Percentiles rank a stretch among this genome's conserved stretches.
Conservation (phyloP, 1,140 invertebrate species). For the Drosophila pseudoobscura region DNA sequence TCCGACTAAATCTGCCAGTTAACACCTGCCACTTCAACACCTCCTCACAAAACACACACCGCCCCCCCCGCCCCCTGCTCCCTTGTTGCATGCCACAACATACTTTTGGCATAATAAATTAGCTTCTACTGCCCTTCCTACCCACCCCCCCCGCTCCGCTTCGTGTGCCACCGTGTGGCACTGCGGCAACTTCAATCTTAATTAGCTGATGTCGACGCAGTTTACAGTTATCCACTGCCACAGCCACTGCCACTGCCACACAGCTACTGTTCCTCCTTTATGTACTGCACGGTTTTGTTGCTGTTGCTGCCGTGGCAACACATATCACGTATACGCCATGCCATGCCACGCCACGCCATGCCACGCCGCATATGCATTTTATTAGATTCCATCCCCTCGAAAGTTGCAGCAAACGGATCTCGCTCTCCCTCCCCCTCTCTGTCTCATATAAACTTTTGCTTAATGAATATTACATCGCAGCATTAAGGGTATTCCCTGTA, state of each 20-base stretch:
- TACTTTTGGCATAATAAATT: conserved; percentile 78
- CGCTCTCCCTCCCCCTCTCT: too few species aligned
- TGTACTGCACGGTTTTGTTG: not conserved
- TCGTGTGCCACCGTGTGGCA: conserved; percentile 24
- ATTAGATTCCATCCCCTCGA: conserved; percentile 11
- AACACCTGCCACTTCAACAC: conserved; percentile 66
- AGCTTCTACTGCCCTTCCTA: conserved; percentile 42
- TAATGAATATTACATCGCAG: conserved; percentile 12
- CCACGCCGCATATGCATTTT: conserved; percentile 45
- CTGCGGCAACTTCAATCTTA: conserved; percentile 79
- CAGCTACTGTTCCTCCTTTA: not conserved
- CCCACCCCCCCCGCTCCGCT: conserved; percentile 1
- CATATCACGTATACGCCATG: conserved; percentile 52
- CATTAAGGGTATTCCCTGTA: too few species aligned
- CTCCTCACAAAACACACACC: conserved; percentile 2
- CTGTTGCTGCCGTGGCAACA: conserved; percentile 24
- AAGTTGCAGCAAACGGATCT: conserved; percentile 4
- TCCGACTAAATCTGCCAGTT: conserved; percentile 51
- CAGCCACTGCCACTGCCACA: conserved; percentile 1
- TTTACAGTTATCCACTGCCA: conserved; percentile 60
- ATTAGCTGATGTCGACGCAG: conserved; percentile 75
- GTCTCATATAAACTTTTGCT: not conserved
- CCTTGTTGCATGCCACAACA: conserved; percentile 40
- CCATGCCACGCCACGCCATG: not conserved
- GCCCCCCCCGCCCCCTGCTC: too few species aligned